Conservation (phyloP, 2,797 vertebrate species). For the Uromys caudimaculatus region DNA sequence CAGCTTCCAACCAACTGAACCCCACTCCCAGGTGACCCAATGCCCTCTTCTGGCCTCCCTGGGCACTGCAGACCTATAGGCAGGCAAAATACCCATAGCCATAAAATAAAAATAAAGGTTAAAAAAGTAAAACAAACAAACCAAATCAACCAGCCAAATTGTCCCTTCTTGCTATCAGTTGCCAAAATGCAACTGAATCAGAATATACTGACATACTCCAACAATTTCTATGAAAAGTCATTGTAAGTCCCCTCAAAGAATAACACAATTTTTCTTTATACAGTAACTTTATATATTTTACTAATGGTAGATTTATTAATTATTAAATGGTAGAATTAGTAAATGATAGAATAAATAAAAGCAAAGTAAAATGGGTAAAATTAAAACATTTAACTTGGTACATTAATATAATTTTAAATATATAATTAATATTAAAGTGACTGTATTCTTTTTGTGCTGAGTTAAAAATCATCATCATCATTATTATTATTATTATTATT, state of each 20-base stretch:
- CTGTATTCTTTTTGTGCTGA: background rate
- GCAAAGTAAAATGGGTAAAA: constrained; percentile 6
- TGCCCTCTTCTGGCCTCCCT: background rate
- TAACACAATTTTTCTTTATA: background rate
- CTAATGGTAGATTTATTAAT: too few relatives aligned
- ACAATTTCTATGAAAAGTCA: background rate
- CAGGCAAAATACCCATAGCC: background rate
- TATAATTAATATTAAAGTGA: constrained; percentile 29
- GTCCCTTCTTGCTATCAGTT: background rate
- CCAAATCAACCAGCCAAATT: background rate
- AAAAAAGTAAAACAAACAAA: background rate
- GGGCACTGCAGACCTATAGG: background rate
- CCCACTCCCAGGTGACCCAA: background rate
- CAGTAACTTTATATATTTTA: background rate
- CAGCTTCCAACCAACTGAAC: background rate
- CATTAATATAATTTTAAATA: background rate
- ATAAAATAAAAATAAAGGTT: background rate
- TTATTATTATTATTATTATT: background rate
- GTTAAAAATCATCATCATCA: background rate
- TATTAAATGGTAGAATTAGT: background rate
- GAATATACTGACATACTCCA: background rate
- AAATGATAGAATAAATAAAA: background rate
- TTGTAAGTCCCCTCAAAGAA: background rate
- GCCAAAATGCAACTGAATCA: constrained; percentile 25
- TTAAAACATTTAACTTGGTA: constrained; percentile 20